Base-by-base conservation (phyloP, 2,113 vertebrate species). In the Corynorhinus townsendii region DNA sequence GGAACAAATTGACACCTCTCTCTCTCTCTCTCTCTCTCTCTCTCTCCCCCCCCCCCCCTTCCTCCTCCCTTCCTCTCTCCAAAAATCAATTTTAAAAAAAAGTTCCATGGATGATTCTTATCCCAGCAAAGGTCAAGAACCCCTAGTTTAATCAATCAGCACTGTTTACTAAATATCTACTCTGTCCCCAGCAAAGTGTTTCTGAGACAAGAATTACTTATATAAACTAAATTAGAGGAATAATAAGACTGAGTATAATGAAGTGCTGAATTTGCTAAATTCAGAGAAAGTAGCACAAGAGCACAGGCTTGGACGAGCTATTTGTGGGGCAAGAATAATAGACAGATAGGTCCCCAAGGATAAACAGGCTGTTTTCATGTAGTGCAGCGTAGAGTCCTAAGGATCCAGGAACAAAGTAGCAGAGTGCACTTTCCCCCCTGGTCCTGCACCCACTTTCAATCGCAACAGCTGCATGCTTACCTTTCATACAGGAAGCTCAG, bases 191-290 rank as follows among this genome's bases (percentile, higher is more conserved):
- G 47, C 62, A 91, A 40, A 24, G 72, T 72, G 10, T 64, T 92
- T 47, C 35, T 91, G 40, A 92, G 56, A 77, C 24, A 84, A 90
- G 73, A 95, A 38, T 86, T 96, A 94, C 68, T 95, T 86, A 92
- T 3, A 87, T 76, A 88, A 95, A 95, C 81, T 87, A 83, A 93
- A 77, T 93, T 88, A 92, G 52, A 52, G 40, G 52, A 59, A 68
- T 93, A 95, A 47, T 81, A 69, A 89, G 86, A 75, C 73, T 80
- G 26, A 84, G 52, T 77, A 71, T 89, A 93, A 95, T 76, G 24
- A 96, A 95, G 83, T 66, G 35, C 83, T 93, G 68, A 97, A 92
- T 80, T 92, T 79, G 24, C 82, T 85, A 71, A 91, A 91, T 79
- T 83, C 83, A 91, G 62, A 93, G 49, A 45, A 92, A 94, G 89